Evolutionary conservation across 2,888 invertebrate genomes (phyloP).

Genomic region (Nemapogon koenigi): DNA sequence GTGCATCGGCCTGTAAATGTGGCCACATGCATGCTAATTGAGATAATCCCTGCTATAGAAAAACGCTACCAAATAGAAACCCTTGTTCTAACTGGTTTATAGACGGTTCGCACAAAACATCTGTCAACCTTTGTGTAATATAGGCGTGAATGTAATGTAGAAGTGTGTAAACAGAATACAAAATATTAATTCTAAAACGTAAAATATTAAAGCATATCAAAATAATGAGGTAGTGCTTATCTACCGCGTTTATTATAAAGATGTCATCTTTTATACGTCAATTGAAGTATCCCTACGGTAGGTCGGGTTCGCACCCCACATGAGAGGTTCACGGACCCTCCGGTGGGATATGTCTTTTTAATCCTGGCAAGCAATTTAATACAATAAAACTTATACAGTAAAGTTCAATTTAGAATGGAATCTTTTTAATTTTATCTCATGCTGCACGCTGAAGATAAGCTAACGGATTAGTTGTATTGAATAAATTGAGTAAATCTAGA

Average conservation of each 20-base stretch:
- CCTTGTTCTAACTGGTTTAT: too few relatives aligned
- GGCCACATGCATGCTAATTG: conserved; percentile 24
- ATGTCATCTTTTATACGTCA: conserved; percentile 20
- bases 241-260: background rate
- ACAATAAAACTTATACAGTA: conserved; percentile 13
- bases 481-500: conserved; percentile 28
- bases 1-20: conserved; percentile 20
- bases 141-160: too few relatives aligned
- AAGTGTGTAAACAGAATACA: too few relatives aligned
- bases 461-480: conserved; percentile 44
- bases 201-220: too few relatives aligned
- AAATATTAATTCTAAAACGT: too few relatives aligned
- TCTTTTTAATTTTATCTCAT: conserved; percentile 24
- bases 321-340: conserved; percentile 42
- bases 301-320: conserved; percentile 33
- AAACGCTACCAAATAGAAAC: too few relatives aligned
- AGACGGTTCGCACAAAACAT: too few relatives aligned
- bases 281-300: conserved; percentile 42
- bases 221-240: too few relatives aligned
- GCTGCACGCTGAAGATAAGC: conserved; percentile 53
- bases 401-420: conserved; percentile 10
- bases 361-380: conserved; percentile 15
- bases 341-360: conserved; percentile 12
- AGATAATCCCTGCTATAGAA: conserved; percentile 25
- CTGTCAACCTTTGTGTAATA: too few relatives aligned